Evolutionary conservation across 2,888 invertebrate genomes (phyloP).

Genomic region (Synergus laeviventris): DNA sequence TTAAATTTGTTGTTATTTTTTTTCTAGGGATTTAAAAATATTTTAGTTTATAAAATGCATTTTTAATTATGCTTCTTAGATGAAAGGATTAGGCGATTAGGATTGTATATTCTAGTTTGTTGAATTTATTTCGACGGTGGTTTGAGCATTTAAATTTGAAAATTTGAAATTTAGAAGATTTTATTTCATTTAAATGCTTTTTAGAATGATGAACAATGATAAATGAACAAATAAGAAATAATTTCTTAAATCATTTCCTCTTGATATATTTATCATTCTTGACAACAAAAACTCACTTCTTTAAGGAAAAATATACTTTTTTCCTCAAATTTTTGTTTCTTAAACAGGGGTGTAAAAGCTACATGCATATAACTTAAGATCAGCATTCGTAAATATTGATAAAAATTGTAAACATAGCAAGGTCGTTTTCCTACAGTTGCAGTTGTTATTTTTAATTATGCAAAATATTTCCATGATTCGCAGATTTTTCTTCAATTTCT

Average conservation of each 20-base stretch:
- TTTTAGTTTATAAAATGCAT: background rate
- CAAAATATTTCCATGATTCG: constrained; percentile 9
- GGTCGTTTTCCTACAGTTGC: background rate
- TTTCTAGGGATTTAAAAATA: background rate
- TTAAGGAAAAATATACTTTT: background rate
- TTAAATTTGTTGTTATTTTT: background rate
- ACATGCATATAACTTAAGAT: background rate
- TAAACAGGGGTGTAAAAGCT: background rate
- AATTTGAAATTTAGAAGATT: background rate
- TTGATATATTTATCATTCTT: background rate
- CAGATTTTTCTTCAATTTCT: background rate
- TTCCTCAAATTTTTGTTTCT: background rate
- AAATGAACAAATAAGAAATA: background rate
- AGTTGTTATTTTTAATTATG: constrained; percentile 12
- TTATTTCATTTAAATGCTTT: background rate
- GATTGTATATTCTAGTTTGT: background rate
- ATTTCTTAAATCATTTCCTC: background rate
- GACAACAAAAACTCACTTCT: background rate
- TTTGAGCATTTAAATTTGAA: background rate
- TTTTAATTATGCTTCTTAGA: background rate
- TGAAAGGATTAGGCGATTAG: background rate
- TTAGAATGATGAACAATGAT: background rate
- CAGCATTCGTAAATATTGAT: background rate
- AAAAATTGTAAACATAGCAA: background rate
- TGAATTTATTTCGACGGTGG: no score